phyloP scores from a whole-genome alignment of 1,140 invertebrate genomes.

The Hyposmocoma kahamanoa region DNA sequence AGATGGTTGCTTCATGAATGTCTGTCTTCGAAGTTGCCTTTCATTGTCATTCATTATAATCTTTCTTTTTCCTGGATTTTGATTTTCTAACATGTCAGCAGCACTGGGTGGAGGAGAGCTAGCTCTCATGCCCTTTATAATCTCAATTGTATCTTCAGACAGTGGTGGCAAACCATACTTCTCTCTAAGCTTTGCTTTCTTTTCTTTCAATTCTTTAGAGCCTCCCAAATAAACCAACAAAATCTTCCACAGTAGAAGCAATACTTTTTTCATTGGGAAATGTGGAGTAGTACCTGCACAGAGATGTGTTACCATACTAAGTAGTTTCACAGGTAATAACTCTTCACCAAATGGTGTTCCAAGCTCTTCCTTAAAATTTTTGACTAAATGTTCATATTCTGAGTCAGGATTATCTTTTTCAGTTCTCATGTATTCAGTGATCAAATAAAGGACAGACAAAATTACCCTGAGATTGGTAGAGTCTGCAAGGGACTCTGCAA shows the following conservation, averaged over 20 bases:
- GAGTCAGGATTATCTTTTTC: slow-evolving; percentile 76
- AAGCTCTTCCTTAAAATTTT: slow-evolving; percentile 87
- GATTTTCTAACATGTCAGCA: slow-evolving; percentile 91
- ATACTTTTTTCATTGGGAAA: slow-evolving; percentile 98
- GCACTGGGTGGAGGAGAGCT: slow-evolving; percentile 96
- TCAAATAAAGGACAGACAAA: slow-evolving; percentile 93
- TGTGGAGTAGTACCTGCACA: slow-evolving; percentile 95
- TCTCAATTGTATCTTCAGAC: slow-evolving; percentile 95
- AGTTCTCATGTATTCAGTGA: slow-evolving; percentile 92
- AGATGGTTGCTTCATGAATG: slow-evolving; percentile 94
- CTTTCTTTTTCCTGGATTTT: slow-evolving; percentile 83
- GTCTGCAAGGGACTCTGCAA: slow-evolving; percentile 92
- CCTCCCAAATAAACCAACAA: slow-evolving; percentile 93
- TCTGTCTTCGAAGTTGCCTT: slow-evolving; percentile 75
- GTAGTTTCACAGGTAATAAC: slow-evolving; percentile 88
- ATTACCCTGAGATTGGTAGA: slow-evolving; percentile 94
- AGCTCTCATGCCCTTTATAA: slow-evolving; percentile 93
- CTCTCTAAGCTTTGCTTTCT: slow-evolving; percentile 84
- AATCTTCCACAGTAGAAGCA: slow-evolving; percentile 97
- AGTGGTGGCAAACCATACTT: slow-evolving; percentile 82
- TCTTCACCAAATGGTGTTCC: slow-evolving; percentile 85
- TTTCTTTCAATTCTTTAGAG: slow-evolving; percentile 83
- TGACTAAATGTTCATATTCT: slow-evolving; percentile 81
- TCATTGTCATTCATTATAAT: slow-evolving; percentile 56
- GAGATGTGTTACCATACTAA: slow-evolving; percentile 95